Base-by-base conservation (phyloP, 2,888 invertebrate genomes). In the Drosophila algonquin region DNA sequence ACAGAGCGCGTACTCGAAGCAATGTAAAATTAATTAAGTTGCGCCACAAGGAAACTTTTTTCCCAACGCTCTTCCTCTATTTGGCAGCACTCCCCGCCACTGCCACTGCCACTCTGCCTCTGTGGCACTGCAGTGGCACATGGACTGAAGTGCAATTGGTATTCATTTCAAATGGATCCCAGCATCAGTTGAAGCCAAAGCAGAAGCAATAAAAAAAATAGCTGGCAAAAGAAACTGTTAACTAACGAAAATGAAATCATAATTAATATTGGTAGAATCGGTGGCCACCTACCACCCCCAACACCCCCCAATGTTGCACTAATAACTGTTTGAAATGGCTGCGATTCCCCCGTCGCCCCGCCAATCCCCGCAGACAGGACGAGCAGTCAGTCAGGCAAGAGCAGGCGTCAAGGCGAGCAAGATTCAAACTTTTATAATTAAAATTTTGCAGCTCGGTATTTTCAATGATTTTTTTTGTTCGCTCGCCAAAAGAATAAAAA, bases 401-500 rank as follows among this genome's bases (percentile, higher is more conserved):
- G 21, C 55, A 60, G 80, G 81, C 79, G 82, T 68, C 74, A 78
- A 71, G 78, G 76, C 86, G 72, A 73, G 54, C 79, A 61, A 74
- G 81, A 87, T 87, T 76, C 76, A 83, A 85, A 85, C 85, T 85
- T 85, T 85, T 85, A 85, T 87, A 85, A 85, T 85, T 85, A 85
- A 85, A 87, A 87, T 83, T 87, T 83, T 80, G 78, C 81, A 70
- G 76, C 77, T 79, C 74, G 61, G 54, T 63, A 45, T 71, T 63
- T 55, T 73, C 67, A 18, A 10, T 51, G 40, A 18, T 40, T 64
- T 59, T 44, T 60, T 46, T 44, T 53, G 7, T 44, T 21, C 53
- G 47, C 35, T 32, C 35, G 27, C 60, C 45, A 40, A 63, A 35
- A 18, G 57, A 62, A 40, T 53, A 64, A 65, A 65, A 80, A 76